Evolutionary conservation across 2,888 invertebrate species (phyloP).

Genomic region (Tuta absoluta): DNA sequence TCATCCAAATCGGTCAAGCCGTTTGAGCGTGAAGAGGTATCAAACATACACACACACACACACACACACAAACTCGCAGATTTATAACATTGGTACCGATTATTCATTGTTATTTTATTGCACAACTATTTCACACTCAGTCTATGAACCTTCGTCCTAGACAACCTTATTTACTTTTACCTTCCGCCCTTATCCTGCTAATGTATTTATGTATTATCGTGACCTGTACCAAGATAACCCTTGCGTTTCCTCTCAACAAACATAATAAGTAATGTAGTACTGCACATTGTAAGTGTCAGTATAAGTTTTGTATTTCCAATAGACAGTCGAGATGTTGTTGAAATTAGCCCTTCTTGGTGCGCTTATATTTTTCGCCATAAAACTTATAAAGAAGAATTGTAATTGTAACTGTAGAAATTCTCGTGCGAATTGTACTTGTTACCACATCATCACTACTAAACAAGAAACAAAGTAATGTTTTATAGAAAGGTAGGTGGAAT

Average conservation of each 20-base stretch:
- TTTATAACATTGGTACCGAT: too few relatives aligned
- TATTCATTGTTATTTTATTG: too few relatives aligned
- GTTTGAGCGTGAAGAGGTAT: too few relatives aligned
- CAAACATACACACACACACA: too few relatives aligned
- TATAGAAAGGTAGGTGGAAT: background rate
- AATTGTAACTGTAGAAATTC: constrained; percentile 41
- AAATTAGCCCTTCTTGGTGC: constrained; percentile 68
- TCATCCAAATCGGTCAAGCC: too few relatives aligned
- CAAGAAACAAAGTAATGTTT: background rate
- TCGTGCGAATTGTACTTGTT: background rate
- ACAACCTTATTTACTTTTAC: constrained; percentile 19
- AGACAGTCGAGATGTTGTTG: constrained; percentile 56
- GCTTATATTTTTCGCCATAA: constrained; percentile 65
- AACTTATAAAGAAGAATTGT: constrained; percentile 54
- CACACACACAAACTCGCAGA: too few relatives aligned
- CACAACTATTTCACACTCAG: constrained; percentile 3
- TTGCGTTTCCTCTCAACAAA: background rate
- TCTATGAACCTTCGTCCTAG: constrained; percentile 20
- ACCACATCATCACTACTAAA: background rate
- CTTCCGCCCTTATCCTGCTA: constrained; percentile 16
- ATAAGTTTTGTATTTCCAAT: background rate
- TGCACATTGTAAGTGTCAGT: constrained; percentile 12
- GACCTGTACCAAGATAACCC: constrained; percentile 16
- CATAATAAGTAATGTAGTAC: background rate
- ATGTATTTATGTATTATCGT: constrained; percentile 12